Percentiles rank a stretch among this genome's conserved stretches.
phyloP scores from a whole-genome alignment of 1,140 invertebrate genomes.

The Drosophila subpulchrella region DNA sequence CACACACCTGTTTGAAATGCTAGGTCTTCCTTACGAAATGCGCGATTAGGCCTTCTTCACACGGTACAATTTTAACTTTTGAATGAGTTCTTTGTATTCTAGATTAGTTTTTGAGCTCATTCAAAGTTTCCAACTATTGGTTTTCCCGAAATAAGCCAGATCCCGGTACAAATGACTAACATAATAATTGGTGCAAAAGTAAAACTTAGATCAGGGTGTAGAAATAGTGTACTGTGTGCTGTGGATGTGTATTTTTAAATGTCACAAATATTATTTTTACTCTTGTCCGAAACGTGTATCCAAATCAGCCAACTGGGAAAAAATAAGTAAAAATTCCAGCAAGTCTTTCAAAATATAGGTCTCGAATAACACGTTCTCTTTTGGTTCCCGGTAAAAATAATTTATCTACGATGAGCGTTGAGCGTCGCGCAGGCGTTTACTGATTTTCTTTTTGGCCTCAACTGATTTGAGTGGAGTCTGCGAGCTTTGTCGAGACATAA shows the following conservation, averaged over 20 bases:
- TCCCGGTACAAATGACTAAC: neutral
- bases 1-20: constrained; percentile 10
- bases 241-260: no score
- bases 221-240: no score
- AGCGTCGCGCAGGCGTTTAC: constrained; percentile 44
- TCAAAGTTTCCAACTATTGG: neutral
- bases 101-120: neutral
- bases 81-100: neutral
- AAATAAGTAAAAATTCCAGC: no score
- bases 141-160: neutral
- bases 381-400: no score
- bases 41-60: neutral
- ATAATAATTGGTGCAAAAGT: no score
- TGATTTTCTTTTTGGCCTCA: constrained; percentile 35
- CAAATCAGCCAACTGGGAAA: no score
- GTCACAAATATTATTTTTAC: no score
- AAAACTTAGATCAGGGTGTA: no score
- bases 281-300: no score
- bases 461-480: constrained; percentile 29
- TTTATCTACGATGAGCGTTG: neutral
- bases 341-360: no score
- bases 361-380: no score
- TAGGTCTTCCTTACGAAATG: neutral
- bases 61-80: neutral
- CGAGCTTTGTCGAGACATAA: constrained; percentile 46